A percentile compares a stretch with the other conserved stretches of the same genome.
Evolutionary conservation across 2,797 vertebrate genomes (phyloP).

Genomic region (Argentina silus): DNA sequence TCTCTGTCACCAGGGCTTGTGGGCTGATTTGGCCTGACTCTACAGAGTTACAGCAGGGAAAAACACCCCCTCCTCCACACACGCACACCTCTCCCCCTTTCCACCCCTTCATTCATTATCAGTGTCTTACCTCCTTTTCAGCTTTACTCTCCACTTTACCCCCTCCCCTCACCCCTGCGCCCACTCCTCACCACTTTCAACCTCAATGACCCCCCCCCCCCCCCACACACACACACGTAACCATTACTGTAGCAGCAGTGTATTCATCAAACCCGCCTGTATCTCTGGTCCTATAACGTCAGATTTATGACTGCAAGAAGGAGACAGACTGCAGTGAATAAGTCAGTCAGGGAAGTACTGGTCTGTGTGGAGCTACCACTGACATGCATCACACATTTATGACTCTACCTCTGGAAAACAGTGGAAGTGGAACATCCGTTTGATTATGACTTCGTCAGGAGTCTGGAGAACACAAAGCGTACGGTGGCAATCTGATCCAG

Average conservation of each 20-base stretch:
- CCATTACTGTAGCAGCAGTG: not conserved
- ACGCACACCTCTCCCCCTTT: not conserved
- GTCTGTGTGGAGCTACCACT: not conserved
- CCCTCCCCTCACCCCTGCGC: not conserved
- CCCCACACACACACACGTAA: not conserved
- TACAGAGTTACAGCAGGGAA: not conserved
- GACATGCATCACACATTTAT: not conserved
- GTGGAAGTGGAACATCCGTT: not conserved
- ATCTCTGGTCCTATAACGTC: not conserved
- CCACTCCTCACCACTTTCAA: not conserved
- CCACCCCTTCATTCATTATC: too few relatives aligned
- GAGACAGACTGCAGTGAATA: not conserved
- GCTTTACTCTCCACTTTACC: not conserved
- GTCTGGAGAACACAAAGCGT: not conserved
- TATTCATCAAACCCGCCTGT: not conserved
- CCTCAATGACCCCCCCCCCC: not conserved
- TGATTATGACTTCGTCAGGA: not conserved
- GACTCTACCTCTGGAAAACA: not conserved
- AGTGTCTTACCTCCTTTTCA: not conserved
- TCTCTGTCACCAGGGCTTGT: constrained; percentile 45
- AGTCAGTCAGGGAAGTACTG: not conserved
- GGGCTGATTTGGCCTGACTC: constrained; percentile 32
- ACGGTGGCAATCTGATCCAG: not conserved
- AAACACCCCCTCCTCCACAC: not conserved
- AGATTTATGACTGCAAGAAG: not conserved